Evolutionary conservation across 2,797 vertebrate genomes (phyloP), one percentile per base, ranked within the genome.

Genomic region (Chloroceryle amazona): DNA sequence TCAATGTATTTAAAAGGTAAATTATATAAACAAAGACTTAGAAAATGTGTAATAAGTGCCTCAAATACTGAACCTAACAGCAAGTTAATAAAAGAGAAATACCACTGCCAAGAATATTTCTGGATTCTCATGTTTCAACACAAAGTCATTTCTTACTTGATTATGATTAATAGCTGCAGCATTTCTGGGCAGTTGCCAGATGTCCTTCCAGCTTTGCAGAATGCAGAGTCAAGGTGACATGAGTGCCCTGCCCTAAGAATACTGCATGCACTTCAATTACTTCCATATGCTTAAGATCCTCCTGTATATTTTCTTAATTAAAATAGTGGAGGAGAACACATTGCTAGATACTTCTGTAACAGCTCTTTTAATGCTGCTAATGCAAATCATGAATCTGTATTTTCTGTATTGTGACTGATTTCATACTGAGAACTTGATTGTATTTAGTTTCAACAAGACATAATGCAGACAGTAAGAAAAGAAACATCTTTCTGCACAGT

Each of bases 131-230:
- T 92, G 66, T 93, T 95, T 96, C 85, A 92, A 86, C 82, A 76
- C 68, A 60, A 71, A 90, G 85, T 89, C 3, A 55, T 79, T 94
- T 95, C 61, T 76, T 75, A 62, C 74, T 92, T 74, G 41, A 72
- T 70, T 58, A 19, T 67, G 84, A 95, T 89, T 92, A 93, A 91
- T 75, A 85, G 94, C 70, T 42, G 62, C 29, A 75, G 81, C 23
- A 0, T 81, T 95, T 75, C 89, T 96, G 95, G 72, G 44, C 73
- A 65, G 70, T 60, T 95, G 89, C 92, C 95, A 94, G 82, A 62
- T 68, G 90, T 93, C 88, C 75, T 90, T 95, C 86, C 76, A 91
- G 86, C 73, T 89, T 93, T 29, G 52, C 84, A 60, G 54, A 91
- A 68, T 55, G 42, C n/a, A 49, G 70, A 78, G 76, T 71, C 80